Percentiles rank a stretch among this genome's conserved stretches.
Conservation (phyloP, 2,888 invertebrate species). For the Ernsta delagoae region DNA sequence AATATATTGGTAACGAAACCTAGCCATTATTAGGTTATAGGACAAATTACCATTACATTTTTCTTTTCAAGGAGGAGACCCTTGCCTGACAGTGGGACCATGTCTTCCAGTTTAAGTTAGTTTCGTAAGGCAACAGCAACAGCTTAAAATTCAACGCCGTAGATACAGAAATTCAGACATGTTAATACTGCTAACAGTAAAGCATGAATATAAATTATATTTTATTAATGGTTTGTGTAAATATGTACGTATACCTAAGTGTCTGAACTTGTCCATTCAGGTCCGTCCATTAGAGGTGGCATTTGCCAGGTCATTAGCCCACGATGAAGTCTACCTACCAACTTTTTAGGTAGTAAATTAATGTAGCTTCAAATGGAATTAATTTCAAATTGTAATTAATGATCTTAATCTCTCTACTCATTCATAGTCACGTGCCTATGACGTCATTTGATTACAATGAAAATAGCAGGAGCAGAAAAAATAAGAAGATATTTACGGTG, state of each 20-base stretch:
- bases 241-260: neutral
- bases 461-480: neutral
- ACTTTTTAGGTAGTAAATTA: neutral
- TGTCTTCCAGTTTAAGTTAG: no score
- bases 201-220: neutral
- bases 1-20: no score
- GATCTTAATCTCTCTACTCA: neutral
- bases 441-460: neutral
- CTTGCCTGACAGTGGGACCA: no score
- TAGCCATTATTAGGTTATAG: no score
- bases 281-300: neutral
- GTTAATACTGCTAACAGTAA: neutral
- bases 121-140: no score
- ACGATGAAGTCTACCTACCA: neutral
- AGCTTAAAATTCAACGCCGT: no score
- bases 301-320: constrained; percentile 1
- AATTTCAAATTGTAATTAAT: neutral
- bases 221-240: neutral
- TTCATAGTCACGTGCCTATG: neutral
- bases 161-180: no score
- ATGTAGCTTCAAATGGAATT: neutral
- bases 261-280: neutral
- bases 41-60: no score
- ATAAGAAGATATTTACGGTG: no score
- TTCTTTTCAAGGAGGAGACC: no score